Percentiles rank a stretch among this genome's conserved stretches.
phyloP scores from a whole-genome alignment of 2,113 vertebrate species.

The Sander vitreus region DNA sequence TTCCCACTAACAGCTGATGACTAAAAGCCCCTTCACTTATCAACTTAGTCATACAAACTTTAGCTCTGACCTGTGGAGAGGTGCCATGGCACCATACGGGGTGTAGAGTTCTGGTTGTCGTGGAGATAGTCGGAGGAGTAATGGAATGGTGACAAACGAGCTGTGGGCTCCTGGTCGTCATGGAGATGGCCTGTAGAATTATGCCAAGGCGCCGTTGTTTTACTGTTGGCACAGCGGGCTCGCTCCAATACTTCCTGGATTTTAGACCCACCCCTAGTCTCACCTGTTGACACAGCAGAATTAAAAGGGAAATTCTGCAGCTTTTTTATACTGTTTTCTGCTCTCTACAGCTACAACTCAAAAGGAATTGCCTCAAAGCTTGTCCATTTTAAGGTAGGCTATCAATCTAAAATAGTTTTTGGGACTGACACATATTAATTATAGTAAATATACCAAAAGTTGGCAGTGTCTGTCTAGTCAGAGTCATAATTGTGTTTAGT shows the following conservation, averaged over 20 bases:
- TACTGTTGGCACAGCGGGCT: neutral
- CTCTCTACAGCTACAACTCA: neutral
- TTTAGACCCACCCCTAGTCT: rapidly evolving
- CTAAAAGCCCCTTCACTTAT: neutral
- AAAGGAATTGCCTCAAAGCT: neutral
- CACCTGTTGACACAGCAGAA: neutral
- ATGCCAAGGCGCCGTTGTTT: constrained; percentile 40
- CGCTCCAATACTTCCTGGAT: constrained; percentile 37
- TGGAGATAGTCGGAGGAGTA: constrained; percentile 67
- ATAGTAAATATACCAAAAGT: no score
- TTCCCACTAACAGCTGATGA: neutral
- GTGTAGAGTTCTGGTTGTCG: neutral
- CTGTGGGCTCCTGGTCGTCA: neutral
- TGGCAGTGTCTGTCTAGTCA: no score
- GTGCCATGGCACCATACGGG: neutral
- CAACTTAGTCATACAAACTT: neutral
- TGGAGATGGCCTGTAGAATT: constrained; percentile 62
- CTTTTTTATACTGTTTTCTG: neutral
- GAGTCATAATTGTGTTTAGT: neutral
- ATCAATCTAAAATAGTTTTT: no score
- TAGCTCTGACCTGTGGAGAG: constrained; percentile 61
- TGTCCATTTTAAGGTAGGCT: neutral
- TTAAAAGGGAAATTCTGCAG: neutral
- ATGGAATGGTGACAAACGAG: constrained; percentile 3
- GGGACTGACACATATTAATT: no score